phyloP scores from a whole-genome alignment of 2,113 vertebrate genomes.

The Eolophus roseicapilla region DNA sequence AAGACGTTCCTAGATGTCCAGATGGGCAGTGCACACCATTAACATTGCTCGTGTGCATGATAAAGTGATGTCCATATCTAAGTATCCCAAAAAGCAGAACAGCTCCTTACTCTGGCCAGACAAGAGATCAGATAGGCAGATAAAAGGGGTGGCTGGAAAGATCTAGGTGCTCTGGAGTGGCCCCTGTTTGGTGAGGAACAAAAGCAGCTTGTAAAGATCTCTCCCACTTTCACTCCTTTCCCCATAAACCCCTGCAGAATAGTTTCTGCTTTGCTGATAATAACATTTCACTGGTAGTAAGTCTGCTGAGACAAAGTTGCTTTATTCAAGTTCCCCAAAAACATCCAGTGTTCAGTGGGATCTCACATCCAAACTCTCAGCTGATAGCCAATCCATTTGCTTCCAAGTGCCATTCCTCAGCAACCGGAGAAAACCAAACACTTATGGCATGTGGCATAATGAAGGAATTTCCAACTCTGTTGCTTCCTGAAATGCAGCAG shows the following conservation, averaged over 20 bases:
- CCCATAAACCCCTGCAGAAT: not conserved
- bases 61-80: not conserved
- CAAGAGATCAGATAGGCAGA: not conserved
- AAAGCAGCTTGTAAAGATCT: not conserved
- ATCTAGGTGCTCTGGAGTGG: not conserved
- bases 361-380: not conserved
- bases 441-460: not conserved
- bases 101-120: not conserved
- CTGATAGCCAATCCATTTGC: not conserved
- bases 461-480: not conserved
- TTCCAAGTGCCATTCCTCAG: not conserved
- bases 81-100: not conserved
- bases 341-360: not conserved
- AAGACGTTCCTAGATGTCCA: not conserved
- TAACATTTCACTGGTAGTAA: not conserved
- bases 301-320: not conserved
- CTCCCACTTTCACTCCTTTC: not conserved
- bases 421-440: not conserved
- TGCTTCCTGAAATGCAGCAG: not conserved
- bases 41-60: rapidly evolving
- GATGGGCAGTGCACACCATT: rapidly evolving
- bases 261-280: not conserved
- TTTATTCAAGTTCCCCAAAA: not conserved
- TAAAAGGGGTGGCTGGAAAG: not conserved
- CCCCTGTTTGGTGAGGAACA: not conserved